Base-by-base conservation (phyloP, 1,140 invertebrate species). In the Sminthurides bifidus region DNA sequence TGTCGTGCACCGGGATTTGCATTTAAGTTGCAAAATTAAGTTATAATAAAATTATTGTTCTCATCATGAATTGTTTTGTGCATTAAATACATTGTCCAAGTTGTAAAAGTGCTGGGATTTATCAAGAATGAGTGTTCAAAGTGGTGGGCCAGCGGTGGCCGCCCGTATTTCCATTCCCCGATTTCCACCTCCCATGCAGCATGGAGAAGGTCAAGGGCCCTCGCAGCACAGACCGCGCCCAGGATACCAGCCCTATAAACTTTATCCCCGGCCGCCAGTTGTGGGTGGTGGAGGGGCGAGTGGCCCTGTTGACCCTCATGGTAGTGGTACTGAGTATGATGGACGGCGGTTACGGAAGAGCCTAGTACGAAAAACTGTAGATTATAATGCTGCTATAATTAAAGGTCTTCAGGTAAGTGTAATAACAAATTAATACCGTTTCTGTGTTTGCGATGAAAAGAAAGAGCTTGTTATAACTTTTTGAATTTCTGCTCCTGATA, bases 341-440 rank as follows among this genome's bases (percentile, higher is more conserved):
- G 93, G 92, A 29, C 95, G 96, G 76, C 79, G 92, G 56, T 77
- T 96, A 54, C 74, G 93, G 64, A 98, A 97, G 75, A 91, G 91
- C 59, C 87, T 95, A 52, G 93, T 96, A 80, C 77, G 93, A 64
- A 96, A 95, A 77, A 97, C 93, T 38, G 90, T 98, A 38, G 94
- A 98, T 75, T 97, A 97, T 72, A 97, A 97, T 78, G 83, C 91
- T n/a, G 82, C 92, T 30, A 85, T 96, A 63, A 85, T 95, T 49
- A 89, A 88, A 69, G 83, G 84, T 66, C 73, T 98, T 64, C 86
- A 95, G 78, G 84, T 85, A 73, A 71, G 53, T 60, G n/a, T n/a
- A n/a, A n/a, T n/a, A n/a, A n/a, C n/a, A n/a, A n/a, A n/a, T n/a
- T n/a, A n/a, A 48, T 24, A 55, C 27, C 21, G n/a, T 49, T 54